phyloP scores from a whole-genome alignment of 2,888 invertebrate species.

The Ellobium chinense region DNA sequence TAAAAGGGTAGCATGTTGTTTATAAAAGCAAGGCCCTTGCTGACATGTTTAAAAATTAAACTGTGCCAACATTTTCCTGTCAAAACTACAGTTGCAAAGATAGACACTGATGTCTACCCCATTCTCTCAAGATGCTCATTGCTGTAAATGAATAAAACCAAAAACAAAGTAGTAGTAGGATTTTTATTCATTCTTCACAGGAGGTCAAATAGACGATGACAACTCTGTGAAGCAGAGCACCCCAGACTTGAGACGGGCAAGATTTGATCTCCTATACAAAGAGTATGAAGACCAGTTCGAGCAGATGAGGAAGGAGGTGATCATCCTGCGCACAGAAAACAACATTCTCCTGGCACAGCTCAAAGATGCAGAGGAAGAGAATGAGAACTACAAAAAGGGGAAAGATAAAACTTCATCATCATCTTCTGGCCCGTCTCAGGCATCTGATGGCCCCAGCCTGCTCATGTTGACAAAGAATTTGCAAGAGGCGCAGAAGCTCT shows the following conservation, averaged over 20 bases:
- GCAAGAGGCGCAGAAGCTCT: constrained; percentile 70
- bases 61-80: no score
- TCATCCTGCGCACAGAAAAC: constrained; percentile 64
- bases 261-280: constrained; percentile 73
- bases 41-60: no score
- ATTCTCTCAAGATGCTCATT: no score
- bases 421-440: background rate
- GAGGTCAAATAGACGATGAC: constrained; percentile 69
- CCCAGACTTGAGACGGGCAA: constrained; percentile 68
- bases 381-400: background rate
- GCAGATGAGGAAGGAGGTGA: constrained; percentile 60
- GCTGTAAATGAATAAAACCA: no score
- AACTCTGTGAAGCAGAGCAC: constrained; percentile 62
- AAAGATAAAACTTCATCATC: background rate
- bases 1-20: no score
- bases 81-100: no score
- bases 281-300: constrained; percentile 76
- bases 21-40: no score
- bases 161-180: no score
- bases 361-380: constrained; percentile 47
- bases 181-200: constrained; percentile 48
- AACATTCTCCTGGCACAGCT: constrained; percentile 62
- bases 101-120: no score
- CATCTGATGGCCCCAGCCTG: constrained; percentile 41
- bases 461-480: constrained; percentile 65